These are phyloP conservation scores for Zophobas morio DNA, from an alignment of 1,140 invertebrate genomes.

Conservation along the genomic window DNA sequence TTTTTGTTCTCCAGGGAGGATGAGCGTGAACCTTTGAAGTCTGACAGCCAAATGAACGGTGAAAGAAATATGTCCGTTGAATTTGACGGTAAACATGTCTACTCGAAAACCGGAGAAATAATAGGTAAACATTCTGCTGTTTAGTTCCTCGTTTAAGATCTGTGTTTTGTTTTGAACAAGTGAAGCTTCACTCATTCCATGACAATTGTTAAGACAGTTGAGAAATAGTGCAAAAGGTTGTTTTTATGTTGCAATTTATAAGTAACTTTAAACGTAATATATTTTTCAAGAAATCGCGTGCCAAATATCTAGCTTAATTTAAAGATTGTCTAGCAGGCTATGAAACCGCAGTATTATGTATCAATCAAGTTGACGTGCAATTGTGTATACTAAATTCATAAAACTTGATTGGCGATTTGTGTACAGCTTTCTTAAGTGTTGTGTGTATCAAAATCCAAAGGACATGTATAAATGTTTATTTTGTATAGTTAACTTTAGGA, in stretches of 20 bases:
- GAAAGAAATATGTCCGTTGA: constrained; percentile 84
- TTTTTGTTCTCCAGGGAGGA: constrained; percentile 72
- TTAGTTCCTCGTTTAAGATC: constrained; percentile 67
- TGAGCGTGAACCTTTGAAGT: constrained; percentile 85
- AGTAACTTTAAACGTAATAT: constrained; percentile 17
- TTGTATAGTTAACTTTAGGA: constrained; percentile 44
- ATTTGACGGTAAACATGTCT: constrained; percentile 84
- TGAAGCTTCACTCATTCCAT: constrained; percentile 37
- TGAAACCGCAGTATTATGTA: constrained; percentile 16
- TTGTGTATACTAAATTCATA: neutral
- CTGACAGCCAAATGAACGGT: constrained; percentile 74
- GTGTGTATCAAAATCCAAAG: constrained; percentile 42
- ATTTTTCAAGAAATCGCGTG: constrained; percentile 19
- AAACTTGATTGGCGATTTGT: constrained; percentile 20
- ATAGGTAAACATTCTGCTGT: constrained; percentile 89
- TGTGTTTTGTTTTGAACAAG: constrained; percentile 22
- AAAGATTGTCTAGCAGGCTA: constrained; percentile 28
- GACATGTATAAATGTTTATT: constrained; percentile 51
- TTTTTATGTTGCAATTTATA: constrained; percentile 18
- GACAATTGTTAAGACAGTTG: constrained; percentile 13
- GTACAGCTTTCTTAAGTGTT: constrained; percentile 44
- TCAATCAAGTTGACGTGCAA: constrained; percentile 22
- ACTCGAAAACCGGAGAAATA: constrained; percentile 83
- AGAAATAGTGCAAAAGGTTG: neutral
- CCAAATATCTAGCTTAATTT: constrained; percentile 35